Conservation (phyloP, 2,797 vertebrate species). For the Ctenochaetus hawaiiensis region DNA sequence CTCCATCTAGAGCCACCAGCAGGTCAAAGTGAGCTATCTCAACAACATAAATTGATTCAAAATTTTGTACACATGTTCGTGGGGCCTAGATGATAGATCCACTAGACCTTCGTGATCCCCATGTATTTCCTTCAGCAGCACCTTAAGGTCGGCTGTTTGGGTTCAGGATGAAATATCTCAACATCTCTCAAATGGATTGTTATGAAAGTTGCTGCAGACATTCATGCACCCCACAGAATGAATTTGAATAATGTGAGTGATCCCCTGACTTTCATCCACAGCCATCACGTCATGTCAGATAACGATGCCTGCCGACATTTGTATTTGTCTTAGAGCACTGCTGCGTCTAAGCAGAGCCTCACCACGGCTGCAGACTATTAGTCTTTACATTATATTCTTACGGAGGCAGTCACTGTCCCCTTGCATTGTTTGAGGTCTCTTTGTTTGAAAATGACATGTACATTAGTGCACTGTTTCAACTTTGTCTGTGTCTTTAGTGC, state of each 20-base stretch:
- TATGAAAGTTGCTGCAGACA: not conserved
- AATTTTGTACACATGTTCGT: not conserved
- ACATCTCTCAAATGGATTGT: not conserved
- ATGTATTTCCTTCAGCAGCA: not conserved
- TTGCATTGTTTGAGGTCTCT: not conserved
- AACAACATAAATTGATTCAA: not conserved
- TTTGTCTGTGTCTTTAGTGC: not conserved
- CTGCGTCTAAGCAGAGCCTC: not conserved
- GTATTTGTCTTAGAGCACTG: not conserved
- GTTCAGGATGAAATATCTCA: not conserved
- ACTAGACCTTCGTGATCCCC: not conserved
- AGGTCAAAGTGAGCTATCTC: not conserved
- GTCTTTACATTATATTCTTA: not conserved
- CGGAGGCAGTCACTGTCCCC: not conserved
- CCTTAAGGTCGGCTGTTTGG: not conserved
- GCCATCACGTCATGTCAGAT: not conserved
- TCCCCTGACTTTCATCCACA: not conserved
- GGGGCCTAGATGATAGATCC: not conserved
- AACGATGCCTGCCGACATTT: not conserved
- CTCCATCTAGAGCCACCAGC: not conserved
- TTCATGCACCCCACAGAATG: not conserved
- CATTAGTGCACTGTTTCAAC: not conserved
- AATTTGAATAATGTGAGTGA: not conserved
- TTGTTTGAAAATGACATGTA: not conserved
- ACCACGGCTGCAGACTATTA: not conserved